Conservation (phyloP, 2,797 vertebrate genomes). For the Notolabrus celidotus region DNA sequence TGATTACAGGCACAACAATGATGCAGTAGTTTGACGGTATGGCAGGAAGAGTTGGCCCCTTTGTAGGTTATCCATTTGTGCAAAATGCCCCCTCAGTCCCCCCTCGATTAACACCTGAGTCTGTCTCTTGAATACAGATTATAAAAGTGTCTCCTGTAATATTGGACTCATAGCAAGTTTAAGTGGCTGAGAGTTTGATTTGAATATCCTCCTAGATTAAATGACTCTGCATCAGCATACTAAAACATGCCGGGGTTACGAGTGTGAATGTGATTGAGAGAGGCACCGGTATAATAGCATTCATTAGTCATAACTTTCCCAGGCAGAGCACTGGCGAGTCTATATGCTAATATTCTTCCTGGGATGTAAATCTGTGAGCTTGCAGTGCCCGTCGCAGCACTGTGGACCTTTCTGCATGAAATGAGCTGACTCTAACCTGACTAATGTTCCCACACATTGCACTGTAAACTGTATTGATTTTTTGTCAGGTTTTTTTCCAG, state of each 20-base stretch:
- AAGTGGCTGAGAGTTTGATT: conserved; percentile 4
- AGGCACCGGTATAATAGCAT: conserved; percentile 34
- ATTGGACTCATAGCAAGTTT: conserved; percentile 12
- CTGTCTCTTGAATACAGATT: conserved; percentile 4
- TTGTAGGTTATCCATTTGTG: neutral
- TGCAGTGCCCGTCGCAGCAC: conserved; percentile 10
- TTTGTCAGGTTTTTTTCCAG: conserved; percentile 27
- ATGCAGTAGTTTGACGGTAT: conserved; percentile 21
- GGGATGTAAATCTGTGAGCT: conserved; percentile 56
- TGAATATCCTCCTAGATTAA: conserved; percentile 28
- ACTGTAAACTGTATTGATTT: conserved; percentile 68
- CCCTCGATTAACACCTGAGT: neutral
- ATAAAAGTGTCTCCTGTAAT: conserved; percentile 15
- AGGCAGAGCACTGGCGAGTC: conserved; percentile 38
- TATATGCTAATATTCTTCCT: conserved; percentile 62
- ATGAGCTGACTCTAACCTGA: conserved; percentile 53
- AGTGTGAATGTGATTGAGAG: conserved; percentile 32
- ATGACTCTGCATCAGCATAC: conserved; percentile 30
- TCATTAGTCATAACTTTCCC: conserved; percentile 47
- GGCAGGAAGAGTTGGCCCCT: conserved; percentile 1
- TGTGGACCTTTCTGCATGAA: conserved; percentile 44
- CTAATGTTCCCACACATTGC: conserved; percentile 56
- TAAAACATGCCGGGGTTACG: conserved; percentile 17
- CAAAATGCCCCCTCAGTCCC: neutral
- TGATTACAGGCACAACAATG: conserved; percentile 39